Base-by-base conservation (phyloP, 1,140 invertebrate species). In the Amyelois transitella region DNA sequence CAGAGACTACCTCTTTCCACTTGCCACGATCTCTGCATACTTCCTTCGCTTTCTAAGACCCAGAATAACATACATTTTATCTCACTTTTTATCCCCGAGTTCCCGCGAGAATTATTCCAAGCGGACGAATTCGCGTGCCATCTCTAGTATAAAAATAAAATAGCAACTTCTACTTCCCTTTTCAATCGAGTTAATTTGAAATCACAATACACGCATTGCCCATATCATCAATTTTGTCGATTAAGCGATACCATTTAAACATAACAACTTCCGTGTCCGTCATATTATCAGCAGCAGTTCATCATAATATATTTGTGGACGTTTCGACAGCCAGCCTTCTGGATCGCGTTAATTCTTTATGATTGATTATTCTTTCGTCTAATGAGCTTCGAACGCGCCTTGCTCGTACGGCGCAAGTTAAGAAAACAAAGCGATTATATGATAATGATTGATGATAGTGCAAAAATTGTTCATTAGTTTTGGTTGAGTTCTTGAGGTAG, bases 301-400 rank as follows among this genome's bases (percentile, higher is more conserved):
- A 38, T 38, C 32, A 38, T 38, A 38, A 38, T 38, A 38, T 38
- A 38, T 38, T 38, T 38, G 32, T 38, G 32, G 32, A 38, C 17
- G 12, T 38, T 38, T 38, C 32, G 32, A 14, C 32, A 38, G 32
- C 32, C 32, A 38, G 32, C 12, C 12, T 38, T 38, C n/a, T 38
- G 22, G 22, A 5, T 24, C 22, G 64, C 71, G 73, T 72, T 81
- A 77, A 78, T 81, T 77, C 74, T 66, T 62, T 62, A 73, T 81
- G 75, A 81, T 81, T 81, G 75, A 81, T 81, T 81, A 77, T 81
- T 74, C 75, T 59, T 66, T 67, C 61, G 63, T 62, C 75, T 81
- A 81, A 81, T 81, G 77, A 81, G 73, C 73, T 77, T 66, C 56
- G 58, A 64, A 55, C 64, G 61, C 60, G 66, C 71, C 71, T 77